These are phyloP conservation scores for Clepsis dumicolana DNA, from an alignment of 2,888 invertebrate species.

Conservation along the genomic window DNA sequence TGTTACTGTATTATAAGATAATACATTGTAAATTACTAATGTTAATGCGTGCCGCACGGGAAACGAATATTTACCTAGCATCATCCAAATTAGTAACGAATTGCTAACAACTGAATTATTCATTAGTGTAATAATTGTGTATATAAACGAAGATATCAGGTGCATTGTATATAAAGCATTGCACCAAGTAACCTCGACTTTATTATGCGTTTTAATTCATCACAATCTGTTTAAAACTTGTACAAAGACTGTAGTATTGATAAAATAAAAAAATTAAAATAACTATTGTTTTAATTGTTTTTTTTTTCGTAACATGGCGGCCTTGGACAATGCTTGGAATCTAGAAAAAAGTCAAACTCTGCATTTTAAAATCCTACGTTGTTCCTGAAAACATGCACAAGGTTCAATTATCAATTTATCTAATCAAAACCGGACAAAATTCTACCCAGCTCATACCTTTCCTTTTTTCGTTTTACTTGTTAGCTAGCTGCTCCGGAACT, in stretches of 20 bases:
- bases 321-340: no score
- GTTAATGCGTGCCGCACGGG: slow-evolving; percentile 47
- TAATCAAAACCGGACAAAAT: not conserved
- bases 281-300: slow-evolving; percentile 31
- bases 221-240: slow-evolving; percentile 68
- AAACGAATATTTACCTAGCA: slow-evolving; percentile 57
- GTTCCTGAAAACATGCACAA: not conserved
- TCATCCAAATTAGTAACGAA: slow-evolving; percentile 51
- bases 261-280: slow-evolving; percentile 74
- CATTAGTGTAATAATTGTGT: slow-evolving; percentile 36
- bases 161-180: slow-evolving; percentile 56
- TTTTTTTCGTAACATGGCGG: not conserved
- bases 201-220: slow-evolving; percentile 65
- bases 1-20: slow-evolving; percentile 53
- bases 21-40: slow-evolving; percentile 45
- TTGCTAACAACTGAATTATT: slow-evolving; percentile 35
- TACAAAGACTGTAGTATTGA: slow-evolving; percentile 76
- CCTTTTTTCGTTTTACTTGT: not conserved
- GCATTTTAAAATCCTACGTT: no score
- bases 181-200: slow-evolving; percentile 63
- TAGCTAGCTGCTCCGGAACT: not conserved
- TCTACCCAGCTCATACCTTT: not conserved
- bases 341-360: no score
- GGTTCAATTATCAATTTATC: not conserved
- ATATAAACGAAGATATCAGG: slow-evolving; percentile 61